Percentiles rank a stretch among this genome's conserved stretches.
Conservation (phyloP, 2,797 vertebrate species). For the Gallinago solitaria region DNA sequence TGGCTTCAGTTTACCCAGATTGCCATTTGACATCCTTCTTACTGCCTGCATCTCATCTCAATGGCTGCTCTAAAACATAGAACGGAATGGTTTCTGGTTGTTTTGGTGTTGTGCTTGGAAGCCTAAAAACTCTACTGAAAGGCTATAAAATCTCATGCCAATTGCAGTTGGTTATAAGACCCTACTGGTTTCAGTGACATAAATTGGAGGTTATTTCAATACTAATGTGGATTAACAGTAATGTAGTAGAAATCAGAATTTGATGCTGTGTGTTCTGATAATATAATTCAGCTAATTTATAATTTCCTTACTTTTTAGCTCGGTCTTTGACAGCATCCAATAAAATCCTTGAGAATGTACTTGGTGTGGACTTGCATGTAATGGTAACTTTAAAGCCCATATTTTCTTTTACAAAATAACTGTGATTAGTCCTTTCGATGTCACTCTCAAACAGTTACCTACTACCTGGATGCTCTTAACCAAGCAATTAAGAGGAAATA, state of each 20-base stretch:
- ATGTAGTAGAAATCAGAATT: background rate
- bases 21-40: background rate
- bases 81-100: background rate
- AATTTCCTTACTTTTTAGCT: conserved; percentile 11
- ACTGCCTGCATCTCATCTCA: background rate
- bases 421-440: background rate
- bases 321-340: background rate
- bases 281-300: conserved; percentile 9
- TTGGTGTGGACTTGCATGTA: background rate
- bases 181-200: background rate
- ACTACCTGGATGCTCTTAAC: background rate
- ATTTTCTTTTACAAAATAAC: background rate
- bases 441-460: background rate
- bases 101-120: background rate
- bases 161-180: background rate
- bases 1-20: background rate
- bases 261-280: conserved; percentile 1
- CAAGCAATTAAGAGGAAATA: background rate
- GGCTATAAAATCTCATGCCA: background rate
- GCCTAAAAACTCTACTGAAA: background rate
- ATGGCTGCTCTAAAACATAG: background rate
- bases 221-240: background rate
- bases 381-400: background rate
- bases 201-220: background rate
- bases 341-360: background rate